These are phyloP conservation scores for Macroglossus sobrinus DNA, from an alignment of 2,113 vertebrate species.

Conservation along the genomic window DNA sequence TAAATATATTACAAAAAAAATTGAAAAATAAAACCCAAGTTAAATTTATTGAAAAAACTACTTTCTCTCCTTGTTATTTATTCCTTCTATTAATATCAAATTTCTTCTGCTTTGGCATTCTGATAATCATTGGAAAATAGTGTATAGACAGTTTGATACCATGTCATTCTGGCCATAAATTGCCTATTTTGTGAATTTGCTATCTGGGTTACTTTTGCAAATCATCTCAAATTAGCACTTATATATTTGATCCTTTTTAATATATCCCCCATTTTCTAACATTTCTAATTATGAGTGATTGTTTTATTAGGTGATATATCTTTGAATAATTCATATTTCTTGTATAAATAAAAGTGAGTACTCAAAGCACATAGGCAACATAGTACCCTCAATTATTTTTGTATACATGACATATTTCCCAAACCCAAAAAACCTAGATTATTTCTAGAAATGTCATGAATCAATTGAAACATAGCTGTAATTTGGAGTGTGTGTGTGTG, in stretches of 20 bases:
- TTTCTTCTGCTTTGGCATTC: neutral
- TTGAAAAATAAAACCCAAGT: neutral
- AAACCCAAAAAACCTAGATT: neutral
- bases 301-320: neutral
- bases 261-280: neutral
- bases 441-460: neutral
- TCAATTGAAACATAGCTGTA: neutral
- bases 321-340: constrained; percentile 17
- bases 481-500: neutral
- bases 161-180: neutral
- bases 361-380: neutral
- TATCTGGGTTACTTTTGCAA: neutral
- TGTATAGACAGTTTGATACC: neutral
- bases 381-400: neutral
- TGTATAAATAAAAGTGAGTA: neutral
- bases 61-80: neutral
- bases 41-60: neutral
- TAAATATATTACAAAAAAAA: neutral
- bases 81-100: neutral
- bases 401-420: neutral
- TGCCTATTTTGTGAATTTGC: neutral
- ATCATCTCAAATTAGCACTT: neutral
- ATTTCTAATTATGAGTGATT: constrained; percentile 16
- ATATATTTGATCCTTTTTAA: neutral
- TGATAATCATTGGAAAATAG: neutral